Base-by-base conservation (phyloP, 2,797 vertebrate genomes). In the Sebastes vulpes region DNA sequence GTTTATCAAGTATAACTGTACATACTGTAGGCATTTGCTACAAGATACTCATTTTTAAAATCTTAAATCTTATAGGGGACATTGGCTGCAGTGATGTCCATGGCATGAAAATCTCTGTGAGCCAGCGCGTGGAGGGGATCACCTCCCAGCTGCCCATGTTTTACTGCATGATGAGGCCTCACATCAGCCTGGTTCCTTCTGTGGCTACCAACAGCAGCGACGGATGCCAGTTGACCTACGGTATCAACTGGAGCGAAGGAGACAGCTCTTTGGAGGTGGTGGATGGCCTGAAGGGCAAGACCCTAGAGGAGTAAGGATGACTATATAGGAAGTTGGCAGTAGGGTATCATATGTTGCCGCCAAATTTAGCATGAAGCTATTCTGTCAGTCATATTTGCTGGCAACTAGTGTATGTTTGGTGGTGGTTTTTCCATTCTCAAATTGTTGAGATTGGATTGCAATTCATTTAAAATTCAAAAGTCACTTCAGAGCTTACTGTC, bases 211-310 rank as follows among this genome's bases (percentile, higher is more conserved):
- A 12, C 16, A 77, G 77, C 23, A 1, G 21, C 1, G 79, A 84
- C 12, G 3, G 79, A 56, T 58, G 82, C 8, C 92, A 91, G 35
- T 75, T 84, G 18, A 93, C 89, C 0, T 88, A 96, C 26, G 93
- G 97, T 79, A 71, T 99, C 87, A 99, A 99, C 82, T 99, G 98
- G 98, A 96, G 96, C 0, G 93, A 97, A 69, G 96, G 97, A 26
- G 98, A 99, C 77, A 8, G 85, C 46, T 96, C 96, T 2, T 20
- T 98, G 83, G 98, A 99, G 81, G 94, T 97, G 42, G 97, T 99
- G 80, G 96, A 98, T 85, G 97, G 97, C 23, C 86, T 97, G 60
- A 94, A 81, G 83, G 98, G 98, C 59, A 98, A 94, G 91, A 95
- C 96, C 31, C 88, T 93, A 11, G 95, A 97, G 83, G 96, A 97